Evolutionary conservation across 1,140 invertebrate genomes (phyloP), one percentile per base, ranked within the genome.

Genomic region (Anthonomus grandis): DNA sequence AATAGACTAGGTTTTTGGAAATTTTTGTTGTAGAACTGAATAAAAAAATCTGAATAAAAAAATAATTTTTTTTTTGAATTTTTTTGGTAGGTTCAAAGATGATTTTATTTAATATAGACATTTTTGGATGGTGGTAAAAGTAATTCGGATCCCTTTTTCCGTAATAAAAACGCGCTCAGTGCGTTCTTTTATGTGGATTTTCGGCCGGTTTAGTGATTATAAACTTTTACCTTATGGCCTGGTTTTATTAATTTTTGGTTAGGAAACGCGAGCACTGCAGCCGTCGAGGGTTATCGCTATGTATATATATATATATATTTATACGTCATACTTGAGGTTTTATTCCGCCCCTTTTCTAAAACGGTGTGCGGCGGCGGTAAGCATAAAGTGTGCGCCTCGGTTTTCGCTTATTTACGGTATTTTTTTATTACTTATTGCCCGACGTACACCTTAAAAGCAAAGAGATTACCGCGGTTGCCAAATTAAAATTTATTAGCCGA

Each of bases 211-310:
- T 64, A 50, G 63, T 64, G 56, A 62, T 64, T 59, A 64, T 62
- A 59, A 64, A 59, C 48, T 61, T 52, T 50, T 46, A 50, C 48
- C 41, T 59, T 54, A 64, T 62, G 63, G 54, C 24, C 42, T 13
- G 54, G 48, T 64, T 64, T 64, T 64, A 64, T 64, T 61, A 61
- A 62, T 62, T 64, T 64, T 25, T 8, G 34, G 50, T 49, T 37
- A 12, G 37, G 41, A 46, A 55, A 55, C 36, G 45, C 31, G 25
- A 49, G 41, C 47, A 46, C 54, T 27, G 27, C 42, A 41, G 25
- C 46, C 25, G 45, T 42, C 45, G 54, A 57, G 54, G 54, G 54
- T 57, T 57, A 57, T 57, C 54, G 54, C 45, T 37, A 49, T 57
- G 42, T 57, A n/a, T n/a, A n/a, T n/a, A n/a, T n/a, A n/a, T n/a